Evolutionary conservation across 2,888 invertebrate species (phyloP).

Genomic region (Morpho deidamia): DNA sequence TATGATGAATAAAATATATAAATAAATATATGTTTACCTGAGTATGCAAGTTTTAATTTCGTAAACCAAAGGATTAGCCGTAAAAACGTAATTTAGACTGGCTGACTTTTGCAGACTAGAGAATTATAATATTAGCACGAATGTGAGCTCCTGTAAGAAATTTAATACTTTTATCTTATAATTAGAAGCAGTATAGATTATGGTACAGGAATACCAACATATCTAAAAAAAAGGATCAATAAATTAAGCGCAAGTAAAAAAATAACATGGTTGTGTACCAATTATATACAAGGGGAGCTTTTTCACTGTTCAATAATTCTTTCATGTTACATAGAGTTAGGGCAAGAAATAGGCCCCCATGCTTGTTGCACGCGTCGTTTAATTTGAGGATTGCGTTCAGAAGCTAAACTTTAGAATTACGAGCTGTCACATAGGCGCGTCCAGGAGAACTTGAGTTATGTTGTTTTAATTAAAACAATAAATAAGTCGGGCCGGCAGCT

Average conservation of each 20-base stretch:
- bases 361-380: conserved; percentile 28
- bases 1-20: no score
- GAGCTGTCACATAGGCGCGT: conserved; percentile 57
- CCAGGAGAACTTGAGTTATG: conserved; percentile 55
- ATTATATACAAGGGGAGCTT: conserved; percentile 2
- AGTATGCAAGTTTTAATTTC: no score
- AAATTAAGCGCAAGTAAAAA: background rate
- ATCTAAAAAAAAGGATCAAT: no score
- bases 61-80: no score
- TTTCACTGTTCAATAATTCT: conserved; percentile 7
- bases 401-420: conserved; percentile 55
- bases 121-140: no score
- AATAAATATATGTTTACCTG: no score
- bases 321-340: background rate
- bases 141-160: no score
- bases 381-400: conserved; percentile 39
- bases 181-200: no score
- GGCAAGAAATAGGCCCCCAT: conserved; percentile 11
- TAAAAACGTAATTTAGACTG: no score
- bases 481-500: conserved; percentile 49
- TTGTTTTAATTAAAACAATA: conserved; percentile 75
- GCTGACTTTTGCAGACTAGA: no score
- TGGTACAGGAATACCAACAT: no score
- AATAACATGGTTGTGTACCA: background rate
- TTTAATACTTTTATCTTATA: no score